Percentiles rank a stretch among this genome's conserved stretches.
phyloP scores from a whole-genome alignment of 1,140 invertebrate genomes.

The Meloidogyne hapla region DNA sequence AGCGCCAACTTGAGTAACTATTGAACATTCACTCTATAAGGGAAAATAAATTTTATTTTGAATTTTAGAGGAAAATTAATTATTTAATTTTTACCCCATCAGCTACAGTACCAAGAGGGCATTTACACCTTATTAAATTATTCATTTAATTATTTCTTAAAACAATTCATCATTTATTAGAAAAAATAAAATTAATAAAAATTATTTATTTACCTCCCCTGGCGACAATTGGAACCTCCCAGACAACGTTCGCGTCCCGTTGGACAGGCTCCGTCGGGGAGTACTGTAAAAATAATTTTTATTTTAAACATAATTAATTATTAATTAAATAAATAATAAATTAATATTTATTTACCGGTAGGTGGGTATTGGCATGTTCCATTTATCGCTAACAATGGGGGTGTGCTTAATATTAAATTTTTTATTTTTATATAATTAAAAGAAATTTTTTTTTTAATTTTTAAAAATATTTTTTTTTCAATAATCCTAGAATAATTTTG shows the following conservation, averaged over 20 bases:
- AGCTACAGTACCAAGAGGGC: conserved; percentile 45
- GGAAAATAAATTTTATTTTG: background rate
- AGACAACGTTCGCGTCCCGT: conserved; percentile 47
- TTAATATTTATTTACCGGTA: conserved; percentile 32
- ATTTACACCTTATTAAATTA: conserved; percentile 27
- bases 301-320: background rate
- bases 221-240: conserved; percentile 47
- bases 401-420: conserved; percentile 10
- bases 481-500: background rate
- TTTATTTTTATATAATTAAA: background rate
- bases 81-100: conserved; percentile 22
- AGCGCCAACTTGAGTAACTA: conserved; percentile 39
- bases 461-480: too few species aligned
- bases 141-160: too few species aligned
- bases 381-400: conserved; percentile 45
- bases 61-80: too few species aligned
- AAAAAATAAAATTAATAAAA: too few species aligned
- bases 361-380: conserved; percentile 53
- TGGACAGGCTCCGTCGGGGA: conserved; percentile 47
- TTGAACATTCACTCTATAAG: conserved; percentile 33
- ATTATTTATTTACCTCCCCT: conserved; percentile 19
- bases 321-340: background rate
- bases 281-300: conserved; percentile 17
- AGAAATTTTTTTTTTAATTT: too few species aligned
- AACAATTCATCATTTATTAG: too few species aligned